Base-by-base conservation (phyloP, 1,140 invertebrate genomes). In the Trachymyrmex cornetzi region DNA sequence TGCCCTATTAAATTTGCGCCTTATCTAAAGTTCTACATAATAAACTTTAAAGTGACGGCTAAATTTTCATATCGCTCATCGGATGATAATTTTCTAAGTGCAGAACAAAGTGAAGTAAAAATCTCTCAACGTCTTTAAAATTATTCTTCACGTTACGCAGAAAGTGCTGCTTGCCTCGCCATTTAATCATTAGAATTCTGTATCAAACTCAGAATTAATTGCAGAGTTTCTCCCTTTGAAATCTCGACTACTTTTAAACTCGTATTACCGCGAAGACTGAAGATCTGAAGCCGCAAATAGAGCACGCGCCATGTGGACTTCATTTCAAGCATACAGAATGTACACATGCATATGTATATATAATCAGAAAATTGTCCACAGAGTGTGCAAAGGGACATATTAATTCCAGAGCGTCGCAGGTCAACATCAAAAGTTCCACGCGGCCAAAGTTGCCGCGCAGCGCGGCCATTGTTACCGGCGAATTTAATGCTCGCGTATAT, bases 1-100 rank as follows among this genome's bases (percentile, higher is more conserved):
- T 84, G 69, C 66, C 38, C 80, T 63, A 75, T 84, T 84, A 71
- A 84, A 84, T 84, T 84, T 84, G 55, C 69, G 24, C 55, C 80
- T 84, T 84, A 84, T 75, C 69, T 75, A 75, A 84, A 84, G 80
- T 84, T 84, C 57, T 84, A 84, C 80, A 84, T 84, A 84, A 84
- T 84, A 84, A 84, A 82, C 80, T 82, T 82, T 74, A 59, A 74
- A 75, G 69, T 61, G 80, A 63, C 34, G 69, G 63, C 69, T 84
- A 84, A 84, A 84, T 84, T 84, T 74, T 84, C 80, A 84, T 75
- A 75, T 84, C 34, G 69, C 80, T 84, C 80, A 44, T 66, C 48
- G 22, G 19, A 22, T 50, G 64, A 69, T 81, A 81, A 81, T 61
- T 34, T 19, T 55, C 30, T 66, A 55, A 87, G 59, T 84, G 57